Conservation (phyloP, 2,888 invertebrate species). For the Stenchaetothrips biformis region DNA sequence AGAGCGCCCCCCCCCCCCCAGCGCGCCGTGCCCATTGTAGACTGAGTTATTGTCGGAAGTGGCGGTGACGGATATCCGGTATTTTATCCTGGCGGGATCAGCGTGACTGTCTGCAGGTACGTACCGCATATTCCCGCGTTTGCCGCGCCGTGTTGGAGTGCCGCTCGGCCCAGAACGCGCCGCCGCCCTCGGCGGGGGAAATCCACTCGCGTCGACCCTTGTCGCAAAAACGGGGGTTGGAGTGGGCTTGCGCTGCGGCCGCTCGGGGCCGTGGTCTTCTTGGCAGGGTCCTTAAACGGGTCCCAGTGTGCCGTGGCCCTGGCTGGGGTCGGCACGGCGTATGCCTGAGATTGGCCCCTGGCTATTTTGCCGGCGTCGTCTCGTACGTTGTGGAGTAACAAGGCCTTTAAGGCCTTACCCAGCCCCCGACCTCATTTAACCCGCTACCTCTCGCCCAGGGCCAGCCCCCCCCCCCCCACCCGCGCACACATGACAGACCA, state of each 20-base stretch:
- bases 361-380: no score
- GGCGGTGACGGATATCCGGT: conserved; percentile 12
- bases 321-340: no score
- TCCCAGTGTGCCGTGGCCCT: no score
- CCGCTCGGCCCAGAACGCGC: neutral
- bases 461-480: neutral
- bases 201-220: neutral
- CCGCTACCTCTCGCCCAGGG: neutral
- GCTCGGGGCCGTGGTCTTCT: no score
- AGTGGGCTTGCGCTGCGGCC: no score
- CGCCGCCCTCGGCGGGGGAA: neutral
- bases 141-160: neutral
- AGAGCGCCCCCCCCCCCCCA: neutral
- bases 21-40: conserved; percentile 10
- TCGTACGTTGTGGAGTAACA: no score
- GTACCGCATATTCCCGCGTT: neutral
- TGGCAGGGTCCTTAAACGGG: no score
- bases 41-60: conserved; percentile 21
- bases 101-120: neutral
- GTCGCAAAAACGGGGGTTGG: neutral
- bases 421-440: neutral
- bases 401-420: neutral
- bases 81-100: conserved; percentile 12
- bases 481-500: neutral
- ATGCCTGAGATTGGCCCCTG: no score